A percentile compares a stretch with the other conserved stretches of the same genome.
phyloP scores from a whole-genome alignment of 2,888 invertebrate genomes.

The Lochmaea capreae region DNA sequence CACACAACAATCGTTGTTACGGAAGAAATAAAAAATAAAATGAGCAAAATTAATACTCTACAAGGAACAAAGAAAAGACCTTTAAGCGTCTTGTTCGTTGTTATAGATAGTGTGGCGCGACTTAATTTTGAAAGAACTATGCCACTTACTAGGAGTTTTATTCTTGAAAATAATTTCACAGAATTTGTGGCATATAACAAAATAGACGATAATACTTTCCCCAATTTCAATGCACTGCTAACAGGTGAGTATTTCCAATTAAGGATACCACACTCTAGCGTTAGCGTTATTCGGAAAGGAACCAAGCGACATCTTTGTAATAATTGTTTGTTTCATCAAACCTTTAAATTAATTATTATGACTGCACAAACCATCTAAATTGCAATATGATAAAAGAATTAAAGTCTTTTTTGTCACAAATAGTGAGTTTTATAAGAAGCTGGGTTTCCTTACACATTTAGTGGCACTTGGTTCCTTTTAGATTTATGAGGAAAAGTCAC shows the following conservation, averaged over 20 bases:
- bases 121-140: constrained; percentile 81
- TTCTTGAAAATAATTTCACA: constrained; percentile 69
- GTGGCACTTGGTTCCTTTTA: too few relatives aligned
- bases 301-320: too few relatives aligned
- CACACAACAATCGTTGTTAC: constrained; percentile 65
- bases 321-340: too few relatives aligned
- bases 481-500: too few relatives aligned
- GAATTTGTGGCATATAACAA: constrained; percentile 67
- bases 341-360: too few relatives aligned
- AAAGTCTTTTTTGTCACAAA: too few relatives aligned
- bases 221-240: constrained; percentile 86
- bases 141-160: constrained; percentile 76
- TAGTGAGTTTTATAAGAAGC: too few relatives aligned
- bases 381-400: too few relatives aligned
- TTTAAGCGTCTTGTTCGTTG: constrained; percentile 80
- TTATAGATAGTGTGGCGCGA: constrained; percentile 88
- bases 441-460: too few relatives aligned
- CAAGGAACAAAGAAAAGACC: constrained; percentile 55
- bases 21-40: constrained; percentile 63
- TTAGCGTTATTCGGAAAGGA: too few relatives aligned
- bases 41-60: constrained; percentile 61
- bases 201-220: constrained; percentile 90
- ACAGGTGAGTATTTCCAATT: constrained; percentile 71
- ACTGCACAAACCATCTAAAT: too few relatives aligned
- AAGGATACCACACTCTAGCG: neutral